A percentile compares a stretch with the other conserved stretches of the same genome.
phyloP scores from a whole-genome alignment of 2,113 vertebrate genomes.

The Xyliphius kryptos region DNA sequence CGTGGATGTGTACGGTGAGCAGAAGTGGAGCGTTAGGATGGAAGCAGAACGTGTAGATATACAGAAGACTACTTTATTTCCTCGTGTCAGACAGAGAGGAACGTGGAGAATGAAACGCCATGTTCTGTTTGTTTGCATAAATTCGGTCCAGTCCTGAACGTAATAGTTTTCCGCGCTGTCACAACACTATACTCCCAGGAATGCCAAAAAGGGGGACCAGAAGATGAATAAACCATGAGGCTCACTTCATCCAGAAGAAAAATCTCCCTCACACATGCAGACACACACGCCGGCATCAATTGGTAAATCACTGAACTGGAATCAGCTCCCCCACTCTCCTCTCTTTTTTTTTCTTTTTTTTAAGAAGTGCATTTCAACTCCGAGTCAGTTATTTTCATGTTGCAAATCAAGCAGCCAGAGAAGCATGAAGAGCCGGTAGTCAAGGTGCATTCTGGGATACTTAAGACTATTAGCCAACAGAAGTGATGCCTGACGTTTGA shows the following conservation, averaged over 20 bases:
- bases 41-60: no score
- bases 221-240: conserved; percentile 43
- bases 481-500: no score
- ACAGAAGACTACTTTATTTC: no score
- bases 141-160: conserved; percentile 8
- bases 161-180: conserved; percentile 24
- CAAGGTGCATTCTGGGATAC: no score
- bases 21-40: no score
- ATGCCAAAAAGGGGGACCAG: conserved; percentile 24
- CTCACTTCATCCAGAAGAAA: conserved; percentile 27
- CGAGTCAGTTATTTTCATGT: conserved; percentile 3
- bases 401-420: neutral
- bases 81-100: neutral
- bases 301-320: conserved; percentile 16
- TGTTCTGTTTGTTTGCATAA: conserved; percentile 24
- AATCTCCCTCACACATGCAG: neutral
- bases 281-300: conserved; percentile 3
- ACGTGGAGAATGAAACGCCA: conserved; percentile 12
- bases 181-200: conserved; percentile 23
- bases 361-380: neutral
- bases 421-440: neutral
- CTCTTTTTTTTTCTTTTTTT: neutral
- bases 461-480: no score
- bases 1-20: no score
- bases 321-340: neutral